These are phyloP conservation scores for Saturnia japonica DNA, from an alignment of 2,888 invertebrate genomes.

Conservation along the genomic window DNA sequence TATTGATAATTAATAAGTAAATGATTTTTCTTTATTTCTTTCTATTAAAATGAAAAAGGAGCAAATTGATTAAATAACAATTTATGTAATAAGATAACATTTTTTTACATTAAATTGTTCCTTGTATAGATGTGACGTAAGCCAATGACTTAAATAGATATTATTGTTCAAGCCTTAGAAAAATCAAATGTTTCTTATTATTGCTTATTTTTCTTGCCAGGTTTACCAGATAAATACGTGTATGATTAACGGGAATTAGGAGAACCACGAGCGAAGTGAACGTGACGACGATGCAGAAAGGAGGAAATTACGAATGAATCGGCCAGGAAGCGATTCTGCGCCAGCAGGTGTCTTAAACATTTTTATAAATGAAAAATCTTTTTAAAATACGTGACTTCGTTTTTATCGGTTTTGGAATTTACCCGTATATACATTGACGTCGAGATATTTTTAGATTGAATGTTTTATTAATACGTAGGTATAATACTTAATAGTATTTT, in stretches of 20 bases:
- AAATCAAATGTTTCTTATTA: background rate
- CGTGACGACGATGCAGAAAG: constrained; percentile 39
- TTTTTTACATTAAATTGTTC: too few species aligned
- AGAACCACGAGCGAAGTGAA: constrained; percentile 28
- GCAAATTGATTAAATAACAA: too few species aligned
- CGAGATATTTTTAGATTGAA: background rate
- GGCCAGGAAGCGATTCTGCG: constrained; percentile 44
- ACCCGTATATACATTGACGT: background rate
- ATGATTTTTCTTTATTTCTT: too few species aligned
- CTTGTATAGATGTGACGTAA: too few species aligned
- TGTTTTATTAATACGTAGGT: background rate
- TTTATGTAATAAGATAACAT: too few species aligned
- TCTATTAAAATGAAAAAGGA: too few species aligned
- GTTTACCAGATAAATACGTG: constrained; percentile 4
- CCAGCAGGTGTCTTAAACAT: constrained; percentile 36
- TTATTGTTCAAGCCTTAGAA: too few species aligned
- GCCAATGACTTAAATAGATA: too few species aligned
- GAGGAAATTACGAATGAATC: constrained; percentile 55
- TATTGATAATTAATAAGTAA: too few species aligned
- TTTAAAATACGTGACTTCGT: background rate
- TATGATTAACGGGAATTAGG: constrained; percentile 13
- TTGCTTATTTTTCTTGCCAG: background rate
- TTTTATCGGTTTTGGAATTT: background rate
- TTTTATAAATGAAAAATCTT: constrained; percentile 27
- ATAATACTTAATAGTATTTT: background rate